phyloP scores from a whole-genome alignment of 1,140 invertebrate genomes.

The Nylanderia fulva region DNA sequence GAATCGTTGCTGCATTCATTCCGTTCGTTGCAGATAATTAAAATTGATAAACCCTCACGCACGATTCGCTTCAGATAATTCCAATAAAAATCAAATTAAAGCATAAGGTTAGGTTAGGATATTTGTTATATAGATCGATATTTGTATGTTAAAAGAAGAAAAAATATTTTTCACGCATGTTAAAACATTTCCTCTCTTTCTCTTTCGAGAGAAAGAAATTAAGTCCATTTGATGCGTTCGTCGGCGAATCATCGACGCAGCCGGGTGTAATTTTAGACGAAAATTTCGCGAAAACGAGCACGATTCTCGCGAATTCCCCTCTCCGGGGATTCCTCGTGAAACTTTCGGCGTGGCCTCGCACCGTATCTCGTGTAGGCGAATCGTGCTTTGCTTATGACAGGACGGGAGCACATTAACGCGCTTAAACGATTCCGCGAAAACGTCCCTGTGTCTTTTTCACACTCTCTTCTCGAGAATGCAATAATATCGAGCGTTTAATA shows the following conservation, averaged over 20 bases:
- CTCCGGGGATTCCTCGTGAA: not conserved
- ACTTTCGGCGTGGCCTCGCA: not conserved
- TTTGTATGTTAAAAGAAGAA: not conserved
- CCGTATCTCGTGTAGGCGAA: not conserved
- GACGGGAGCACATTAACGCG: constrained; percentile 10
- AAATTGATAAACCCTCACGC: no score
- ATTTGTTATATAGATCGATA: not conserved
- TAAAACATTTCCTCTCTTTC: not conserved
- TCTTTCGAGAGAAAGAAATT: not conserved
- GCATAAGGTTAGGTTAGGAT: no score
- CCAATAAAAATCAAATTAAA: not conserved
- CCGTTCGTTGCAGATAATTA: no score
- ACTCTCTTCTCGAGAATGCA: not conserved
- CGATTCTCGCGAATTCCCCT: not conserved
- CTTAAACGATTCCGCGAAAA: constrained; percentile 6
- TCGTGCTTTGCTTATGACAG: not conserved
- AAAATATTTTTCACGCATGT: no score
- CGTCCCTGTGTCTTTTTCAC: not conserved
- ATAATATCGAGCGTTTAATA: constrained; percentile 13
- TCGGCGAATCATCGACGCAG: not conserved
- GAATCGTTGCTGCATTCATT: not conserved
- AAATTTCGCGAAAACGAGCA: not conserved
- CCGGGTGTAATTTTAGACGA: constrained; percentile 21
- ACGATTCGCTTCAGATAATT: not conserved
- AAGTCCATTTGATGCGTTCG: not conserved